Base-by-base conservation (phyloP, 2,888 invertebrate genomes). In the Seira sanloemensis region DNA sequence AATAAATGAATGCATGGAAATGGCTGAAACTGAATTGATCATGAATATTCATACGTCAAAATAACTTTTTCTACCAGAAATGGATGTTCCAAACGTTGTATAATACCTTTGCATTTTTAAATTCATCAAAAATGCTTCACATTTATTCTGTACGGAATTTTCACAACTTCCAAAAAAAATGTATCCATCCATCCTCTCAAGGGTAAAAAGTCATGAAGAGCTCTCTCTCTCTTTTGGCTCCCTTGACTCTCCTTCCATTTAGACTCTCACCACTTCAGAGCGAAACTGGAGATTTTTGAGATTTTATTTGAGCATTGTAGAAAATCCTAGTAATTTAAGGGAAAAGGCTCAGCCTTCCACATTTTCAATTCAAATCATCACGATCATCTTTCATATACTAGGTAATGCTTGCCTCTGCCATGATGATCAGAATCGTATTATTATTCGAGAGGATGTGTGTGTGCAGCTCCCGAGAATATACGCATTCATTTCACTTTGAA, bases 1-100 rank as follows among this genome's bases (percentile, higher is more conserved):
- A 54, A 58, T 27, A 69, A 26, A 37, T 16, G 71, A 37, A 46
- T 25, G 67, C 66, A 68, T 24, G 77, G 25, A 54, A 79, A 79
- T 79, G 78, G 71, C 65, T 72, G 71, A 66, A 72, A 26, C 74
- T n/a, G 66, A 72, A 73, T 74, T 73, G 74, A 80, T 80, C 79
- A 80, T 80, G 79, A 80, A 80, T 80, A 80, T 80, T 73, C 79
- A 80, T 80, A 68, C 37, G 26, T 2, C 66, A 73, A 80, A 80
- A 62, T 78, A 78, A n/a, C 37, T 4, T 74, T 27, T 62, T 25
- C 4, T 7, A 37, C 5, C 4, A 37, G 37, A 37, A 37, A 12
- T 37, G 12, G 37, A 37, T 37, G 37, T 37, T 12, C 37, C 37
- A 37, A 37, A 37, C 37, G 37, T 23, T 62, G 23, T 71, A 68